A percentile compares a stretch with the other conserved stretches of the same genome.
These are phyloP conservation scores for Dromius quadrimaculatus DNA, from an alignment of 2,888 invertebrate species.

Conservation along the genomic window DNA sequence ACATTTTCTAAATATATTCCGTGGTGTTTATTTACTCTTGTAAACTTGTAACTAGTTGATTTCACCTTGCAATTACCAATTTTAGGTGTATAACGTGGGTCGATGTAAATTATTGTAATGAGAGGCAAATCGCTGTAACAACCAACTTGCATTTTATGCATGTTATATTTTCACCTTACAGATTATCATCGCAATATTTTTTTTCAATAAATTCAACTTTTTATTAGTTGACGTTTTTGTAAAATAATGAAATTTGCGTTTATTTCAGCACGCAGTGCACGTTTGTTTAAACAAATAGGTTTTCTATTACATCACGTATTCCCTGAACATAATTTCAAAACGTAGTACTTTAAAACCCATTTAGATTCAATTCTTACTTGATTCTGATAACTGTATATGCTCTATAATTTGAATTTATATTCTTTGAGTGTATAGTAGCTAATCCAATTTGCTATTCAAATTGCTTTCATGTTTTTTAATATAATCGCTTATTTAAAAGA, in stretches of 20 bases:
- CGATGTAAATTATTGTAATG: conserved; percentile 33
- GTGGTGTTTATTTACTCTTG: conserved; percentile 7
- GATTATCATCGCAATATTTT: too few relatives aligned
- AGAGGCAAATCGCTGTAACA: too few relatives aligned
- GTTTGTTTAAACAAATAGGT: conserved; percentile 16
- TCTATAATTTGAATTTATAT: conserved; percentile 29
- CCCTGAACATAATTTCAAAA: conserved; percentile 9
- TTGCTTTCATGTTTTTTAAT: conserved; percentile 23
- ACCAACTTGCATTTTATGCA: too few relatives aligned
- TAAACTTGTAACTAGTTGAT: background rate
- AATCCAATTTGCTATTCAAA: conserved; percentile 33
- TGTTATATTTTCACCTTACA: too few relatives aligned
- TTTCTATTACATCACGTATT: conserved; percentile 29
- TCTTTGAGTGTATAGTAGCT: conserved; percentile 3
- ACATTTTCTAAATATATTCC: too few relatives aligned
- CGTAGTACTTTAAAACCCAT: conserved; percentile 28
- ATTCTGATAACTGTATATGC: conserved; percentile 27
- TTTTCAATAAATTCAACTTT: background rate
- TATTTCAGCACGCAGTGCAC: conserved; percentile 11
- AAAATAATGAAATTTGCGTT: conserved; percentile 19
- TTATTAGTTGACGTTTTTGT: background rate
- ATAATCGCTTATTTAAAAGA: conserved; percentile 9
- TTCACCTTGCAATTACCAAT: conserved; percentile 24
- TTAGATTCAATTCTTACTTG: conserved; percentile 28
- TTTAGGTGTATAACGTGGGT: conserved; percentile 20